Conservation (phyloP, 2,113 vertebrate species). For the Rhabdornis inornatus region DNA sequence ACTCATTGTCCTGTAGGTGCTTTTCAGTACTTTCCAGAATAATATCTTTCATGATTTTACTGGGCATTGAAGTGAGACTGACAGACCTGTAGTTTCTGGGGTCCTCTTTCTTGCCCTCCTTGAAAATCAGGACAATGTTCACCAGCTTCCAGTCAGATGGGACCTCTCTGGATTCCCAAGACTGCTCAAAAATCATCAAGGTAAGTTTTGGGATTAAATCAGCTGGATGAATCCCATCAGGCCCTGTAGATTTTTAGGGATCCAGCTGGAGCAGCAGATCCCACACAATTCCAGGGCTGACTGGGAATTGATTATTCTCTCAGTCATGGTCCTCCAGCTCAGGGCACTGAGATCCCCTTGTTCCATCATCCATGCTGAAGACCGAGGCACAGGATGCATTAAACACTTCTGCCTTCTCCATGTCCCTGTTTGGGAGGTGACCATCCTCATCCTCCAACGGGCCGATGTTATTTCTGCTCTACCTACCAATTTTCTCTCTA, state of each 20-base stretch:
- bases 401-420: background rate
- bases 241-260: background rate
- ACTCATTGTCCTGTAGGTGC: background rate
- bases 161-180: background rate
- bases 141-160: background rate
- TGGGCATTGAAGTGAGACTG: background rate
- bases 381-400: background rate
- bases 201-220: background rate
- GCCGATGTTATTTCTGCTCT: background rate
- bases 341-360: background rate
- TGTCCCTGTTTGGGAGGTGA: background rate
- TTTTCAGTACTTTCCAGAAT: background rate
- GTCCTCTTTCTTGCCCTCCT: background rate
- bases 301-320: background rate
- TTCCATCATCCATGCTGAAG: background rate
- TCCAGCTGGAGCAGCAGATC: background rate
- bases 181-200: background rate
- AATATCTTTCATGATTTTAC: background rate
- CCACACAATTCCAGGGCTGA: background rate
- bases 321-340: background rate
- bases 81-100: background rate
- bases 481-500: background rate
- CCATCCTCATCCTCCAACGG: accelerated
- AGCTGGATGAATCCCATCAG: background rate
- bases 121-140: background rate